Evolutionary conservation across 2,113 vertebrate species (phyloP), one percentile per base, ranked within the genome.

Genomic region (Fulica atra): DNA sequence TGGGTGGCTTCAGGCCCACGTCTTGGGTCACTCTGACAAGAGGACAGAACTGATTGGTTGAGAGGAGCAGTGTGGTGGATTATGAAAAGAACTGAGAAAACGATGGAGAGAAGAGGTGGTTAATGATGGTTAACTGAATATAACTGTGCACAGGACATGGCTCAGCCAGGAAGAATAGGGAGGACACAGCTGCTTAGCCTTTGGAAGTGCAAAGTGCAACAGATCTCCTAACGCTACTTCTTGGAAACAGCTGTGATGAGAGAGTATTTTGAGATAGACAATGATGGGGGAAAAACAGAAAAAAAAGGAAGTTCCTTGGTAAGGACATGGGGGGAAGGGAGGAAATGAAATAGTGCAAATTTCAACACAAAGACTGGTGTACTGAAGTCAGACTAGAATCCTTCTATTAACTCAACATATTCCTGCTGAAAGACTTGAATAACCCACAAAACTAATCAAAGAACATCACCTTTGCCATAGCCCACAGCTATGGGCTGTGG

Each of bases 321-420:
- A n/a, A 94, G 68, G 19, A 40, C 46, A 16, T 0, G 13, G 8
- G 14, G 21, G 46, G 23, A 79, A 79, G 38, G 51, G 29, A 81
- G 56, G 60, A 85, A 89, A 92, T 71, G 36, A 83, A 78, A 86
- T 4, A 71, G 82, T 48, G 76, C 63, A 78, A 61, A 64, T 78
- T 80, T 92, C 70, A 83, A 89, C 82, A 68, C 35, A 74, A 72
- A 77, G 88, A 88, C 90, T 86, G 69, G 92, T 84, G 26, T 64
- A 94, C 46, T 51, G 57, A 73, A 78, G 76, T 93, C 71, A 92
- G 66, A 95, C 89, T 91, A 95, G 74, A 91, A 80, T 92, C 65
- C 51, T 94, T 92, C 76, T 56, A 78, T 92, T 91, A 92, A 86
- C 90, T 88, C 82, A 78, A 77, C 82, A 77, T 59, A 94, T 85